Evolutionary conservation across 1,140 invertebrate species (phyloP).

Genomic region (Trichogramma pretiosum): DNA sequence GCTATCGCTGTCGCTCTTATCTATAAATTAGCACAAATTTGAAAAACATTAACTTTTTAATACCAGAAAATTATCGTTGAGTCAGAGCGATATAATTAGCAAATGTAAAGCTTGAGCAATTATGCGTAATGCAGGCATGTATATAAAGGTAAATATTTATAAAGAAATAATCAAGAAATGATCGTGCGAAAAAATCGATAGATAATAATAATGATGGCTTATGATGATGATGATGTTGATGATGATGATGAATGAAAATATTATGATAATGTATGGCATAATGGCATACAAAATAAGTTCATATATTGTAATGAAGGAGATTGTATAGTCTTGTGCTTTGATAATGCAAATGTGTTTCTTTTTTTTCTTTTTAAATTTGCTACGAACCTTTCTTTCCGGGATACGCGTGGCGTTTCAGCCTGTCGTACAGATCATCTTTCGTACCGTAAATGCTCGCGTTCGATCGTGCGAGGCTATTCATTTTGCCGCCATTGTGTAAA

Average conservation of each 20-base stretch:
- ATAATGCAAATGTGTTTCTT: constrained; percentile 13
- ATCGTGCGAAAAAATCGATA: constrained; percentile 8
- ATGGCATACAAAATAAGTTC: no score
- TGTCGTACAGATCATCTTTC: constrained; percentile 91
- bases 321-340: constrained; percentile 8
- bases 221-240: no score
- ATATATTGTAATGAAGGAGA: background rate
- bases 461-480: constrained; percentile 83
- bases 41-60: constrained; percentile 17
- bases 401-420: constrained; percentile 90
- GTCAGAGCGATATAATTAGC: no score
- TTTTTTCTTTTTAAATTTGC: constrained; percentile 9
- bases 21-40: constrained; percentile 41
- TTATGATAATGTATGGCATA: no score
- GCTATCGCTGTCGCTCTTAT: constrained; percentile 87
- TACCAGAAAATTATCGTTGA: constrained; percentile 3
- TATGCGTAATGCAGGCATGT: background rate
- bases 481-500: constrained; percentile 70
- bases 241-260: no score
- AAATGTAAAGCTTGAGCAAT: no score
- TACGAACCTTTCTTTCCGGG: constrained; percentile 81
- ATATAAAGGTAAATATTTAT: background rate
- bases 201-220: background rate
- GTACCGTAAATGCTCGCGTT: constrained; percentile 91
- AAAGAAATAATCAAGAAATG: background rate